Percentiles rank a stretch among this genome's conserved stretches.
These are phyloP conservation scores for Zaprionus lachaisei DNA, from an alignment of 1,140 invertebrate genomes.

Conservation along the genomic window DNA sequence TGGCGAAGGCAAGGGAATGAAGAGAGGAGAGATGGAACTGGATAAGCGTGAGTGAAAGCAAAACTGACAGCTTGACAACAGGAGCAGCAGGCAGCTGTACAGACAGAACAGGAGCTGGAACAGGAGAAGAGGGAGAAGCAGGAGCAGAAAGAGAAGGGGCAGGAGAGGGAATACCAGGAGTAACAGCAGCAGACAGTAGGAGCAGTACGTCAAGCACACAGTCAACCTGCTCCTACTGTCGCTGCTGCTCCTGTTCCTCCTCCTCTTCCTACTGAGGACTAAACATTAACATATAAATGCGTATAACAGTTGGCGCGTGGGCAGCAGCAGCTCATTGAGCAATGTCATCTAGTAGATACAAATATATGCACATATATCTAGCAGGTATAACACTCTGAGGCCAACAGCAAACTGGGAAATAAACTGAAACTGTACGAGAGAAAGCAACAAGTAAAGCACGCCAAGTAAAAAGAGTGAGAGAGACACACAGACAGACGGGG, in stretches of 20 bases:
- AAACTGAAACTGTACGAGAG: slow-evolving; percentile 42
- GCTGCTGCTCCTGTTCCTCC: neutral
- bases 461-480: slow-evolving; percentile 20
- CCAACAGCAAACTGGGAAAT: slow-evolving; percentile 35
- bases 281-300: slow-evolving; percentile 76
- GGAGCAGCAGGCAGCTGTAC: neutral
- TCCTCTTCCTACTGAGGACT: neutral
- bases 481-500: slow-evolving; percentile 9
- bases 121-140: too few species aligned
- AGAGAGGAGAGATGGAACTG: neutral
- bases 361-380: slow-evolving; percentile 25
- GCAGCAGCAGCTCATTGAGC: slow-evolving; percentile 31
- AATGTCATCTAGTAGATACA: slow-evolving; percentile 45
- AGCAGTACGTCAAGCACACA: slow-evolving; percentile 39
- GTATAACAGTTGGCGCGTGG: slow-evolving; percentile 60
- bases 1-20: neutral
- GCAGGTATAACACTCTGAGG: slow-evolving; percentile 52
- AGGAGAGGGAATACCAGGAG: too few species aligned
- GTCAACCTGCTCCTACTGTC: neutral
- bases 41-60: slow-evolving; percentile 13
- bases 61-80: slow-evolving; percentile 31
- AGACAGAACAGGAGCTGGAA: neutral
- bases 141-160: too few species aligned
- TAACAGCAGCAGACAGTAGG: too few species aligned
- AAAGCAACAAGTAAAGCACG: slow-evolving; percentile 73